Evolutionary conservation across 2,888 invertebrate species (phyloP), one percentile per base, ranked within the genome.

Genomic region (Mesochorus sp.): DNA sequence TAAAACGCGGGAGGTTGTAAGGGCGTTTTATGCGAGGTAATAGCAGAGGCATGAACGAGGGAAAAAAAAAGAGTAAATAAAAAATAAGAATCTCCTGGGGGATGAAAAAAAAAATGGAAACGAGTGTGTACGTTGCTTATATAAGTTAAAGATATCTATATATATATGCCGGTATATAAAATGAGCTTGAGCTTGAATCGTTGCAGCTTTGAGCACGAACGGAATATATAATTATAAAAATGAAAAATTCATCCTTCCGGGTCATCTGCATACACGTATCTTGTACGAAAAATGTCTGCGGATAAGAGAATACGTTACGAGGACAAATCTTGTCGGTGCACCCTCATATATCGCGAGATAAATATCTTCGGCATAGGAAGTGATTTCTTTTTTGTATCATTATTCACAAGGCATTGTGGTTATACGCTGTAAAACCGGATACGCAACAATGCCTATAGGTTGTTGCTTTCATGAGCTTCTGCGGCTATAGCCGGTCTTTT

Each of bases 381-480:
- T 26, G 42, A 59, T 42, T 57, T 37, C n/a, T n/a, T n/a, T n/a
- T n/a, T n/a, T n/a, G n/a, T n/a, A n/a, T n/a, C n/a, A n/a, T n/a
- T n/a, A n/a, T n/a, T 14, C 42, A 8, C 8, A 21, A 59, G 17
- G 26, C 42, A 42, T 26, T 26, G 26, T 26, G 12, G 12, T n/a
- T 14, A 14, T 3, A 1, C 1, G 14, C 10, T 12, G 26, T 37
- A 21, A 42, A 59, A 42, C 10, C 59, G 26, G 8, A 39, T 59
- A 42, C 26, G 26, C 3, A 37, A 42, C 39, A 14, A 39, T 12
- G 24, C 10, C 2, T 8, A 10, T 31, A 31, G 8, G 59, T 59
- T 42, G 59, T 59, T 59, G 39, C 42, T 59, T 14, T 42, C 19
- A n/a, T n/a, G 39, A 59, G 24, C n/a, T 39, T 42, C 42, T 24